Conservation (phyloP, 2,797 vertebrate genomes). For the Lemur catta region DNA sequence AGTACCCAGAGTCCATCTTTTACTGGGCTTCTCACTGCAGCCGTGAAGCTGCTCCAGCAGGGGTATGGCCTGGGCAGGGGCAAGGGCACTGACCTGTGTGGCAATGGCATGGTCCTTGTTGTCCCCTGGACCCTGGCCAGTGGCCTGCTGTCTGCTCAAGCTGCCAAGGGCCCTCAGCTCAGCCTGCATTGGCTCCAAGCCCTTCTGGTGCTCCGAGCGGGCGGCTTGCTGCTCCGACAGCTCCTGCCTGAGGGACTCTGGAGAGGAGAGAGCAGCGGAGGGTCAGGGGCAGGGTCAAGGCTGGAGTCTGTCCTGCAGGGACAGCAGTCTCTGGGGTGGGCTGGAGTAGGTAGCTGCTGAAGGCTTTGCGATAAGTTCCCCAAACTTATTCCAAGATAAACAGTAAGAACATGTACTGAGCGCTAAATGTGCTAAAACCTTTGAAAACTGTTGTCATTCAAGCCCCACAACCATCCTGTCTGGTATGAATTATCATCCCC, state of each 20-base stretch:
- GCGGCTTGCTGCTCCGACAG: constrained; percentile 90
- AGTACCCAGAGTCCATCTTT: too few relatives aligned
- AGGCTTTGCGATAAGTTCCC: background rate
- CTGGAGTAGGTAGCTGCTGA: background rate
- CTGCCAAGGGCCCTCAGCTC: constrained; percentile 88
- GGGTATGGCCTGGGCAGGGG: background rate
- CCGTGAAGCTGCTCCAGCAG: background rate
- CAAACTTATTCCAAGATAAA: background rate
- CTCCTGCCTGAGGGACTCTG: constrained; percentile 92
- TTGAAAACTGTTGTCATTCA: background rate
- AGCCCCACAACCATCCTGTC: background rate
- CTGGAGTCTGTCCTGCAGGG: background rate
- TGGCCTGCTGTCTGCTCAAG: constrained; percentile 86
- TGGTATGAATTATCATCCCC: background rate
- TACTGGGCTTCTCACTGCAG: too few relatives aligned
- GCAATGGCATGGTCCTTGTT: constrained; percentile 59
- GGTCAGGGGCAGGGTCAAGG: background rate
- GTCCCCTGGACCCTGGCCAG: background rate
- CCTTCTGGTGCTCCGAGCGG: constrained; percentile 91
- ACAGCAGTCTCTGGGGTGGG: background rate
- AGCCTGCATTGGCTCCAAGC: constrained; percentile 90
- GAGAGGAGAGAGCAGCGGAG: background rate
- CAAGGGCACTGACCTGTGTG: constrained; percentile 39
- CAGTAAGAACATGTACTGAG: background rate
- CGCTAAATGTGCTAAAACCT: background rate